Conservation (phyloP, 2,888 invertebrate genomes). For the Hipparchia sbordonii region DNA sequence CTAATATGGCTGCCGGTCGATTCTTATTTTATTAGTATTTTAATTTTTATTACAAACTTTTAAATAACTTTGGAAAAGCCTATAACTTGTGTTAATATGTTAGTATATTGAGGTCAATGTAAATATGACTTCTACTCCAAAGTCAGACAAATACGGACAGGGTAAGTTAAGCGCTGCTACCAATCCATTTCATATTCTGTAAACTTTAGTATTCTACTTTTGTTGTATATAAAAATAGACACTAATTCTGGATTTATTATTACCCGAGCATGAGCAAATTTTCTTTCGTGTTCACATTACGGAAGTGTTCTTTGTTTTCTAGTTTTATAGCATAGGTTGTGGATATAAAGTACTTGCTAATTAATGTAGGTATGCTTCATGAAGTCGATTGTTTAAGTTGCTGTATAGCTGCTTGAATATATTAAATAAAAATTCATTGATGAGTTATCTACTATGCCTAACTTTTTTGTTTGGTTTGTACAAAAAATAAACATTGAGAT, state of each 20-base stretch:
- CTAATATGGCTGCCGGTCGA: conserved; percentile 80
- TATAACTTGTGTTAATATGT: conserved; percentile 65
- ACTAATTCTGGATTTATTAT: conserved; percentile 1
- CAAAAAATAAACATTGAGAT: too few species aligned
- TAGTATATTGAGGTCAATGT: conserved; percentile 56
- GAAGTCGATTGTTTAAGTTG: background rate
- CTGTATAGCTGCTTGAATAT: background rate
- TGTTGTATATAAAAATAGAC: conserved; percentile 30
- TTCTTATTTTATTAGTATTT: conserved; percentile 62
- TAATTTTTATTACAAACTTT: conserved; percentile 53
- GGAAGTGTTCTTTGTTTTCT: background rate
- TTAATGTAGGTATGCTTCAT: background rate
- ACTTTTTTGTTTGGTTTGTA: too few species aligned
- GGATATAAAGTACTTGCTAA: background rate
- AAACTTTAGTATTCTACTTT: conserved; percentile 32
- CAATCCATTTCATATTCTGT: conserved; percentile 40
- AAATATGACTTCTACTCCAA: conserved; percentile 79
- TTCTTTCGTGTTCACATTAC: background rate
- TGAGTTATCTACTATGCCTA: too few species aligned
- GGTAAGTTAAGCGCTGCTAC: conserved; percentile 64
- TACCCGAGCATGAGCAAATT: background rate
- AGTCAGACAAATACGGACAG: conserved; percentile 78
- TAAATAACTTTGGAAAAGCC: conserved; percentile 49
- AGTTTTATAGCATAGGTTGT: background rate
- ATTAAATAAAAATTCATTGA: too few species aligned